Evolutionary conservation across 1,140 invertebrate genomes (phyloP).

Genomic region (Pseudomyrmex concolor): DNA sequence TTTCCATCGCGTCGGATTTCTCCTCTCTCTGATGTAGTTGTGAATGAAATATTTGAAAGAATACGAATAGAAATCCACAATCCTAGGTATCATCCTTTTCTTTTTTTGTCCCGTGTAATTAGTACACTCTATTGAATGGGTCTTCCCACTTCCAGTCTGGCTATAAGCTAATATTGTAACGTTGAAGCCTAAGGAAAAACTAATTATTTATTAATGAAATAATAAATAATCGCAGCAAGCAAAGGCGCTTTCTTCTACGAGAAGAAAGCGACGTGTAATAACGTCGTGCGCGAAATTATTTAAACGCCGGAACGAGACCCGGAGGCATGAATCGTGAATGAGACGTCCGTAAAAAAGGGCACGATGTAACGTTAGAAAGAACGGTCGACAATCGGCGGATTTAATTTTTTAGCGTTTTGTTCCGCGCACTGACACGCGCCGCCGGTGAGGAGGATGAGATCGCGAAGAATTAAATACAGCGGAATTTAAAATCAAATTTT

Average conservation of each 20-base stretch:
- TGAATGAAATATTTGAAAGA: too few relatives aligned
- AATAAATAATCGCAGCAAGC: not conserved
- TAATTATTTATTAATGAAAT: too few relatives aligned
- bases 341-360: slow-evolving; percentile 23
- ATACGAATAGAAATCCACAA: too few relatives aligned
- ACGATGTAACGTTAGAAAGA: not conserved
- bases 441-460: not conserved
- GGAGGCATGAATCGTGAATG: slow-evolving; percentile 38
- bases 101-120: slow-evolving; percentile 88
- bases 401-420: slow-evolving; percentile 36
- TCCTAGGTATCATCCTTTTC: slow-evolving; percentile 93
- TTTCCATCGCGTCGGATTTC: not conserved
- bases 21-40: too few relatives aligned
- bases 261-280: slow-evolving; percentile 36
- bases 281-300: slow-evolving; percentile 39
- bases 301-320: slow-evolving; percentile 14
- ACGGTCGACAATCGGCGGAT: slow-evolving; percentile 24
- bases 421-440: not conserved
- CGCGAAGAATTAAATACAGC: not conserved
- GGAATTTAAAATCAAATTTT: not conserved
- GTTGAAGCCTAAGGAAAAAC: slow-evolving; percentile 90
- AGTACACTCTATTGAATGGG: slow-evolving; percentile 96
- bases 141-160: slow-evolving; percentile 97
- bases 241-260: not conserved
- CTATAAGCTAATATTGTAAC: slow-evolving; percentile 97